Evolutionary conservation across 2,888 invertebrate genomes (phyloP), one percentile per base, ranked within the genome.

Genomic region (Allacma fusca): DNA sequence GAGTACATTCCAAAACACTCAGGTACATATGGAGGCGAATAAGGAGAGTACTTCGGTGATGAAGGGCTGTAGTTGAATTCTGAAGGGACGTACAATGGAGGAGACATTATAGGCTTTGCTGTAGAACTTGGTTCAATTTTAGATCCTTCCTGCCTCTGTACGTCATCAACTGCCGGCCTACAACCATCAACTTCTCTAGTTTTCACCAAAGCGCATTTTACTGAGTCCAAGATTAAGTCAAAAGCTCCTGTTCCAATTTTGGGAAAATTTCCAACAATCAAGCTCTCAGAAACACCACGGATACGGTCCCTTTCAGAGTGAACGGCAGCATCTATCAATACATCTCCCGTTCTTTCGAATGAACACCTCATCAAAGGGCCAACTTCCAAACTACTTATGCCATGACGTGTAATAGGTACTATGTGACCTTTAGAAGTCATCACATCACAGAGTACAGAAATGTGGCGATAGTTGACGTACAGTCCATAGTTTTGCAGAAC

Each of bases 351-450:
- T 91, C 99, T 99, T 88, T 99, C 99, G 87, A 99, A 99, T 21
- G 98, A 98, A 87, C 99, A 99, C 88, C 88, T 92, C 96, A 99
- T 99, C 77, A 99, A 91, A 16, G 98, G 97, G 82, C 99, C 99
- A 77, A 98, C 98, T 85, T 98, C 98, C 86, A 97, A 96, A 84
- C 95, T 90, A 88, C 99, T 99, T 86, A 99, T 99, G 86, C 99
- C 99, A 90, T 99, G 99, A 90, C 99, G 95, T 57, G 99, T 99
- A 87, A 99, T 99, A 83, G 99, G 98, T 99, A 99, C 99, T 87
- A 99, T 91, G 88, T 99, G 98, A 86, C 99, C 99, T 88, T 99
- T 99, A 26, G 98, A 97, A 1, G 99, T 99, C 99, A 99, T 99
- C 2, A 99, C 97, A 88, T 99, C 99, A 89, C 99, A 99, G 86